Base-by-base conservation (phyloP, 2,113 vertebrate species). In the Calypte anna region DNA sequence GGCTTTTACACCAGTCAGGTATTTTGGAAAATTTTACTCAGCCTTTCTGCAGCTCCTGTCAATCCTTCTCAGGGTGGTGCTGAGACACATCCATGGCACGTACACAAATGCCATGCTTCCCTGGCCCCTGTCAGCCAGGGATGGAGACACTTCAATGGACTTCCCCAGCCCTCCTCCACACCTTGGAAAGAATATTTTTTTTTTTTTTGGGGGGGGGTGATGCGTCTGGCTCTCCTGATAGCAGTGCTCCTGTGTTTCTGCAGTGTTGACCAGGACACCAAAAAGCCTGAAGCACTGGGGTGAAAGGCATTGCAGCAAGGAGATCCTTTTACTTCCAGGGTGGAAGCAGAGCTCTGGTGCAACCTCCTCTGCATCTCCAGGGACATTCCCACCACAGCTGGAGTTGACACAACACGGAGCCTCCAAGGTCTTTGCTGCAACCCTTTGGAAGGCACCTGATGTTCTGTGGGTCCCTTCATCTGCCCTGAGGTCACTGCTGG, bases 21-120 rank as follows among this genome's bases (percentile, higher is more conserved):
- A 96, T 96, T 96, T 96, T 82, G 93, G 93, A 96, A 96, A 95
- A 96, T 96, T 96, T 96, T 96, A 89, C 85, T 96, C 94, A 93
- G 93, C 90, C 91, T 85, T 87, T 93, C 91, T 96, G 85, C 91
- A 95, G 87, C 94, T 96, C 91, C 82, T 95, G 93, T 96, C 96
- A 95, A 76, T 95, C 90, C 93, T 91, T 72, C 69, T 90, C 90
- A 91, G 70, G 5, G 4, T 2, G 27, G 70, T 85, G 84, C 87
- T 0, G 27, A 94, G 93, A 87, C 2, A 2, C 50, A 62, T 55
- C 68, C 70, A 53, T 40, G 70, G 51, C 90, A 82, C 0, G 0
- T 40, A 73, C 83, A 48, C 90, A 94, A 95, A 91, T 87, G 95
- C 74, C 74, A 84, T 1, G 0, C 10, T 89, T 84, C 44, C 84